Base-by-base conservation (phyloP, 2,888 invertebrate species). In the Serripes groenlandicus region DNA sequence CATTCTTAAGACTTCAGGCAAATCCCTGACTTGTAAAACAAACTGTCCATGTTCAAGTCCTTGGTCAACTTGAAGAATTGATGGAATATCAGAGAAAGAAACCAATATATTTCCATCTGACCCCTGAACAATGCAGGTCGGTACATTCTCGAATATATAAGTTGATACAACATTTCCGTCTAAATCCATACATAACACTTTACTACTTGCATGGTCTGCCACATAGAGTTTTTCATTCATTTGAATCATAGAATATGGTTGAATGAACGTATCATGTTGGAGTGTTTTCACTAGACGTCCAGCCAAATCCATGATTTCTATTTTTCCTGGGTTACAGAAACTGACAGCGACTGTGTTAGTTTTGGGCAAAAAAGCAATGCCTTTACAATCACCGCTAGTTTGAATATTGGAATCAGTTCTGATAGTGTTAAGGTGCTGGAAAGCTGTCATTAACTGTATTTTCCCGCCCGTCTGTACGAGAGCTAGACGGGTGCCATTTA, bases 151-250 rank as follows among this genome's bases (percentile, higher is more conserved):
- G 4, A n/a, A 26, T 5, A n/a, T 26, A 28, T 28, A 26, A 26
- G 15, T 3, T 58, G 58, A 9, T 15, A 28, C 23, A 58, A 58
- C 26, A 28, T 58, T 3, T n/a, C 58, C 58, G 28, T 58, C 28
- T 28, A 58, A 26, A 58, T 58, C 58, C 23, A 58, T 58, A 58
- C 26, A 26, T 3, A 26, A 28, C 3, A 58, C 58, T 9, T 26
- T 58, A 4, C 28, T 7, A 3, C 28, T 28, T 28, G 3, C 5
- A 7, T 11, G 11, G 3, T 58, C 58, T 21, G 58, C 26, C 26
- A 58, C 26, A 26, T 58, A 58, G 11, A 58, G 15, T 28, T 58
- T 58, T n/a, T 58, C 58, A 26, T 58, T 26, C 58, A 58, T 58
- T 58, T 58, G 26, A 26, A 58, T 26, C 4, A 28, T 23, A 21